Percentiles rank a stretch among this genome's conserved stretches.
Conservation (phyloP, 2,113 vertebrate species). For the Pseudorhombus dupliciocellatus region DNA sequence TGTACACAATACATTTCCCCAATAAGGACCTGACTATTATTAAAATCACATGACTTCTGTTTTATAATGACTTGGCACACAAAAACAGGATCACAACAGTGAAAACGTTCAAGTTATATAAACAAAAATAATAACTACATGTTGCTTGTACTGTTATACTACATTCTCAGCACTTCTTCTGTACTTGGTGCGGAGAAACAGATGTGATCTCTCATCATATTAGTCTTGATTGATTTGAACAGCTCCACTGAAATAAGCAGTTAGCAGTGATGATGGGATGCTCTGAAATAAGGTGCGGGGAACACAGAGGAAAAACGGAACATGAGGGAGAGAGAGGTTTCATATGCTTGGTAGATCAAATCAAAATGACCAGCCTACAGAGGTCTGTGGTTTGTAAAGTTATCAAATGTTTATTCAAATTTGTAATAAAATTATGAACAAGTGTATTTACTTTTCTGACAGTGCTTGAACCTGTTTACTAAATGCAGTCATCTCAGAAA, state of each 20-base stretch:
- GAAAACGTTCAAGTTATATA: too few species aligned
- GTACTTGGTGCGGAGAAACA: too few species aligned
- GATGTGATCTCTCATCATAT: too few species aligned
- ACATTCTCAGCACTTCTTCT: too few species aligned
- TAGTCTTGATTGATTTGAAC: neutral
- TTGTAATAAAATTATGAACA: conserved; percentile 62
- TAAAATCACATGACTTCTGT: too few species aligned
- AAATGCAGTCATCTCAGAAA: conserved; percentile 51
- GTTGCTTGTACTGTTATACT: too few species aligned
- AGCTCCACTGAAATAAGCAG: neutral
- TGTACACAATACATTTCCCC: neutral
- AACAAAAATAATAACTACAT: too few species aligned
- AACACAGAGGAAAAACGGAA: neutral
- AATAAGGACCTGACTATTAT: neutral
- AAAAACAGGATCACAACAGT: too few species aligned
- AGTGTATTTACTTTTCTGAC: conserved; percentile 34
- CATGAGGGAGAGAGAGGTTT: conserved; percentile 1
- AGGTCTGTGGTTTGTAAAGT: conserved; percentile 36
- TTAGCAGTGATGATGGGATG: conserved; percentile 21
- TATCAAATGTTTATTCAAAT: conserved; percentile 63
- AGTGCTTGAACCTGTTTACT: conserved; percentile 41
- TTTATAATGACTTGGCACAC: too few species aligned
- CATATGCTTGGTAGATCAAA: conserved; percentile 10
- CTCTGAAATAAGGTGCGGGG: neutral
- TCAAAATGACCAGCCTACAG: conserved; percentile 47